These are phyloP conservation scores for Nyctibius grandis DNA, from an alignment of 2,797 vertebrate genomes.

Conservation along the genomic window DNA sequence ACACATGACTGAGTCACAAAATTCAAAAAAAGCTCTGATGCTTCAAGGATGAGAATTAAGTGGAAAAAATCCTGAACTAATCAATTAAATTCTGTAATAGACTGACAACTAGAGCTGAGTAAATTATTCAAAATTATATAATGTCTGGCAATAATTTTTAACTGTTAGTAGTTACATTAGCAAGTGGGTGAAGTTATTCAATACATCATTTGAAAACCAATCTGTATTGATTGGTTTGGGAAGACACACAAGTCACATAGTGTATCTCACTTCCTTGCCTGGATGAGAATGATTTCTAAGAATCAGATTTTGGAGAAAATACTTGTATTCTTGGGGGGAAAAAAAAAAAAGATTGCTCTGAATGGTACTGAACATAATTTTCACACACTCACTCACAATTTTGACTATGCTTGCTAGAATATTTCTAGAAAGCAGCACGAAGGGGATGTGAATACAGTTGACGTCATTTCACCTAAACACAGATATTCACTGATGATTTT, in stretches of 20 bases:
- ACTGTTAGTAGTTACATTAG: conserved; percentile 19
- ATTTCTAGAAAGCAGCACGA: background rate
- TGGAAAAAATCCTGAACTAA: background rate
- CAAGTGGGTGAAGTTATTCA: conserved; percentile 23
- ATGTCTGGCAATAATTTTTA: conserved; percentile 61
- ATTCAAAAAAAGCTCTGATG: conserved; percentile 23
- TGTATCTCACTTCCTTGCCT: conserved; percentile 33
- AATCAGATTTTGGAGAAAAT: conserved; percentile 18
- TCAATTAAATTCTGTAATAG: background rate
- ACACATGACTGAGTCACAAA: conserved; percentile 59
- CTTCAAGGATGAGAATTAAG: conserved; percentile 20
- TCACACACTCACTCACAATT: background rate
- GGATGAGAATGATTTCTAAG: background rate
- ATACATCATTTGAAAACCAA: background rate
- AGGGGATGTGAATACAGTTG: background rate
- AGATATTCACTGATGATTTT: background rate
- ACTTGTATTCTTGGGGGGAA: background rate
- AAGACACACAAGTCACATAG: background rate
- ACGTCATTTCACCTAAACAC: background rate
- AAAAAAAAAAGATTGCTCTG: background rate
- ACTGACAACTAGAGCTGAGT: conserved; percentile 3
- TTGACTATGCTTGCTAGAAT: background rate
- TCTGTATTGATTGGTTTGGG: background rate
- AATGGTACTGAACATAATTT: background rate
- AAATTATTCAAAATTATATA: background rate